Evolutionary conservation across 2,888 invertebrate species (phyloP).

Genomic region (Brachyptera risi): DNA sequence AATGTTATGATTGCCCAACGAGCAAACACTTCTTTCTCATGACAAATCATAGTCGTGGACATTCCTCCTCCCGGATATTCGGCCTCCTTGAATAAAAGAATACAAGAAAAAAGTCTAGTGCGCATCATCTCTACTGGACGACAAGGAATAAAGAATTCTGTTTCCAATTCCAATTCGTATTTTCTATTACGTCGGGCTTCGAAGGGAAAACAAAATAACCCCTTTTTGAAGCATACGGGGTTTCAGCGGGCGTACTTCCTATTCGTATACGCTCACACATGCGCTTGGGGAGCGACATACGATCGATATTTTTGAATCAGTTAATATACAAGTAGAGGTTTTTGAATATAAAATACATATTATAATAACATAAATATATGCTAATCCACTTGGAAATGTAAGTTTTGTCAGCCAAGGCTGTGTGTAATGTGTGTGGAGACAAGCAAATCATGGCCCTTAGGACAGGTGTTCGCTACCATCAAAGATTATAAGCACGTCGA

Average conservation of each 20-base stretch:
- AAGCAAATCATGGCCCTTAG: constrained; percentile 1
- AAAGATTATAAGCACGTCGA: no score
- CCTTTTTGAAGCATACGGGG: not conserved
- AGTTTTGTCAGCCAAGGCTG: constrained; percentile 1
- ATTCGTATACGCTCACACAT: not conserved
- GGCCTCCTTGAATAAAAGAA: constrained; percentile 3
- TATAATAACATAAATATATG: constrained; percentile 7
- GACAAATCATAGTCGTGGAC: constrained; percentile 16
- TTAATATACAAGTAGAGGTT: constrained; percentile 7
- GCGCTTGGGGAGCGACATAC: not conserved
- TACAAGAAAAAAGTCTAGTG: not conserved
- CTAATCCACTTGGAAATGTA: not conserved
- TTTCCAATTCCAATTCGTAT: constrained; percentile 7
- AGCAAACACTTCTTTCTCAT: constrained; percentile 10
- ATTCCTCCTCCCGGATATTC: constrained; percentile 13
- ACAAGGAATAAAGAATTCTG: constrained; percentile 12
- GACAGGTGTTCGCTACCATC: not conserved
- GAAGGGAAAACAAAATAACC: constrained; percentile 9
- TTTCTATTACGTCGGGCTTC: constrained; percentile 13
- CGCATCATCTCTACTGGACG: constrained; percentile 8
- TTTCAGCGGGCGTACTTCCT: no score
- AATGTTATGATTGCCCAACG: constrained; percentile 17
- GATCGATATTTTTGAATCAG: constrained; percentile 13
- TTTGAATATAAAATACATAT: constrained; percentile 7
- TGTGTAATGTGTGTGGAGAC: not conserved